Conservation (phyloP, 2,797 vertebrate species). For the Paedocypris micromegethes region DNA sequence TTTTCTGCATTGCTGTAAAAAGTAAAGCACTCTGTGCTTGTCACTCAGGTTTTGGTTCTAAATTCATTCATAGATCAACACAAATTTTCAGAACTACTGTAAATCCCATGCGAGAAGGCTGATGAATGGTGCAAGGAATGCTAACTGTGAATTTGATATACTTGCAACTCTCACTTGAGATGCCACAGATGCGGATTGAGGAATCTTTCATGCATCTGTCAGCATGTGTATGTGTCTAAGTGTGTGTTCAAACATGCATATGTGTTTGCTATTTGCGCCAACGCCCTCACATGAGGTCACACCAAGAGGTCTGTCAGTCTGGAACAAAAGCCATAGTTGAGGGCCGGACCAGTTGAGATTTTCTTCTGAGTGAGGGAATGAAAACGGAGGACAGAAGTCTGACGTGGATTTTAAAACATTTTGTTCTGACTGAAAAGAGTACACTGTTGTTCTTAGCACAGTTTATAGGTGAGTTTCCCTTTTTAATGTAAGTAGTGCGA, state of each 20-base stretch:
- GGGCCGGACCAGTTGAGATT: conserved; percentile 58
- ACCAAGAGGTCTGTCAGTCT: conserved; percentile 63
- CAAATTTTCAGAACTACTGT: no score
- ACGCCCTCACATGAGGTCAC: conserved; percentile 65
- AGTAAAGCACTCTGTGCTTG: conserved; percentile 66
- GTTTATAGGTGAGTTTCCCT: no score
- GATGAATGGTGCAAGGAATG: no score
- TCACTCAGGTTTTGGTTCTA: conserved; percentile 62
- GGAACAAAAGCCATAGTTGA: conserved; percentile 72
- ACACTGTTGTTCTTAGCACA: no score
- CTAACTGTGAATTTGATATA: not conserved
- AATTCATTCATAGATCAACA: no score
- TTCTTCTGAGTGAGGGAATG: conserved; percentile 49
- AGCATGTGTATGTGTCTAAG: conserved; percentile 16
- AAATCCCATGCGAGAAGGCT: no score
- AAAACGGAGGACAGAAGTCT: not conserved
- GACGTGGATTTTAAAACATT: no score
- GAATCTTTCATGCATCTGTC: conserved; percentile 33
- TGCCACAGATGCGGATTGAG: conserved; percentile 25
- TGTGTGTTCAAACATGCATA: conserved; percentile 38
- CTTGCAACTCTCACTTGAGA: not conserved
- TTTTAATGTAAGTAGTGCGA: no score
- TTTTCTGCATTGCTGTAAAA: conserved; percentile 43
- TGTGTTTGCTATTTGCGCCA: conserved; percentile 49
- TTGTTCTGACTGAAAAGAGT: no score